Evolutionary conservation across 2,888 invertebrate species (phyloP), one percentile per base, ranked within the genome.

Genomic region (Tribolium freemani): DNA sequence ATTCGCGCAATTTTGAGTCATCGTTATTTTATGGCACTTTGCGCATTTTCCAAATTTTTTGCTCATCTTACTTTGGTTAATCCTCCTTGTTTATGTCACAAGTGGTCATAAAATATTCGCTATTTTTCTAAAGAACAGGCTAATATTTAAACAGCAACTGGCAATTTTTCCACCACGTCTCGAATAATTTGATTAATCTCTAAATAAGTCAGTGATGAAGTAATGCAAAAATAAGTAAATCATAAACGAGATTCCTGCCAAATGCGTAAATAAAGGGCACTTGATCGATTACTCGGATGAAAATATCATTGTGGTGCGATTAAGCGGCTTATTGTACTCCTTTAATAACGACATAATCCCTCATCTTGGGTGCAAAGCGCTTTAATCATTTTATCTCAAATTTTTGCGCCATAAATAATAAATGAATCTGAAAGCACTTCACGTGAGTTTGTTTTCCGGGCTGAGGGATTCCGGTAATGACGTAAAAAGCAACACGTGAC

Each of bases 371-470:
- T 26, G 26, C 53, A 53, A 53, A 53, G 5, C 26, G 5, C 5
- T 0, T 26, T 26, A 26, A 26, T 26, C 26, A 1, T 0, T 1
- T 26, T 26, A 5, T 53, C 21, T 8, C 20, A 13, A 1, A 5
- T 31, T 56, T 44, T 38, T 30, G 1, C 3, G 9, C 16, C 60
- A 48, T 60, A 60, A 60, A 46, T 51, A 63, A 63, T 51, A 11
- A 13, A 31, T 13, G 50, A 51, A 51, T 38, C 31, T 9, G 46
- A 10, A 16, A 44, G 1, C 11, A 11, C 51, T 53, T 61, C 69
- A 70, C 69, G 63, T 70, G 63, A 70, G 61, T 63, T 70, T 56
- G 58, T 50, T 68, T 69, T 69, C 60, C 54, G 53, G 60, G 51
- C 26, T 38, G 61, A 70, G 69, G 69, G 63, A 70, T 70, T 70